phyloP scores from a whole-genome alignment of 37 sponge, comb jelly and placozoan genomes.

The Geodia barretti region DNA sequence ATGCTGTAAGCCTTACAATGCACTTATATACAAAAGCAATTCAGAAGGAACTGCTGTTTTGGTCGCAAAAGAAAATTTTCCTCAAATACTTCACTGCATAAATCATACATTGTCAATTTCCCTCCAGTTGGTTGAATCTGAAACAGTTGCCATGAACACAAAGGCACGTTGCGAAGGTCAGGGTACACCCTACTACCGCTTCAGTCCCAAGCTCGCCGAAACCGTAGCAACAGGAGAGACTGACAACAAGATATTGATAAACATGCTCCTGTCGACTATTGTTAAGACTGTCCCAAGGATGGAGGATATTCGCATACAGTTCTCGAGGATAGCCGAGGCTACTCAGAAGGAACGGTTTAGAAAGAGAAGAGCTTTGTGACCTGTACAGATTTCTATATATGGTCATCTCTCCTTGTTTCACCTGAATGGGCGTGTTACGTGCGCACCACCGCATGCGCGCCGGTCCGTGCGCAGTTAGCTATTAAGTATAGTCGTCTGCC shows the following conservation, averaged over 20 bases:
- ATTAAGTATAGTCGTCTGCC: too few relatives aligned
- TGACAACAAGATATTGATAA: constrained; percentile 28
- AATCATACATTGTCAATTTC: background rate
- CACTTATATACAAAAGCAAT: background rate
- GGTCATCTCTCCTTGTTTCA: too few relatives aligned
- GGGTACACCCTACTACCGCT: constrained; percentile 47
- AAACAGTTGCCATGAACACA: constrained; percentile 28
- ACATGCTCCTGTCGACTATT: constrained; percentile 22
- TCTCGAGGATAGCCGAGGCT: background rate
- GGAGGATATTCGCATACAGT: background rate
- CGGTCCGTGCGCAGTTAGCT: too few relatives aligned
- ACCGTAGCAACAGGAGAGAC: constrained; percentile 45
- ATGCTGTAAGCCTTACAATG: constrained; percentile 44
- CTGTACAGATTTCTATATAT: too few relatives aligned
- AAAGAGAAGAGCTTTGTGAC: background rate
- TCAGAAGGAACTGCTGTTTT: too few relatives aligned
- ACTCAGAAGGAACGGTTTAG: background rate
- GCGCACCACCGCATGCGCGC: too few relatives aligned
- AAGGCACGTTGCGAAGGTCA: constrained; percentile 30
- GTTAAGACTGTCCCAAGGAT: background rate
- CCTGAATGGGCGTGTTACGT: too few relatives aligned
- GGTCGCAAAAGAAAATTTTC: too few relatives aligned
- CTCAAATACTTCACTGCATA: background rate
- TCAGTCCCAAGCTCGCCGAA: constrained; percentile 48
- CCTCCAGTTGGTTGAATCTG: constrained; percentile 47